Evolutionary conservation across 2,797 vertebrate species (phyloP).

Genomic region (Caiman crocodilus): DNA sequence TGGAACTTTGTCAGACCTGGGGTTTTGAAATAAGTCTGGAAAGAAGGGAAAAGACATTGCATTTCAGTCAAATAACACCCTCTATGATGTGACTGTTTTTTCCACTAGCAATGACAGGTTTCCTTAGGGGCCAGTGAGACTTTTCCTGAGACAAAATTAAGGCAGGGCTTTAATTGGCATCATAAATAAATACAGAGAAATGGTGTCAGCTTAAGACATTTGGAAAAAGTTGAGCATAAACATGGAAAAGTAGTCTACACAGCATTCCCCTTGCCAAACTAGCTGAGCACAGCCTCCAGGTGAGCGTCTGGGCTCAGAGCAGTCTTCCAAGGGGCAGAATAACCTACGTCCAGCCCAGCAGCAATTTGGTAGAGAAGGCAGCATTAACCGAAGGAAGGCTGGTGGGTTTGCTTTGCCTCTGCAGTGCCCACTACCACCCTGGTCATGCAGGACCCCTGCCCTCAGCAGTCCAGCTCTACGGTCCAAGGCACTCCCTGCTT

Average conservation of each 20-base stretch:
- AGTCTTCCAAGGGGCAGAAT: background rate
- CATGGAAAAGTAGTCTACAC: background rate
- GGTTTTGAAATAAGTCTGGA: background rate
- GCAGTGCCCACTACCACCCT: background rate
- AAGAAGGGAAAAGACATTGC: background rate
- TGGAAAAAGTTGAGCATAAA: background rate
- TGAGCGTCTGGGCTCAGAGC: background rate
- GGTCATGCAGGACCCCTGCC: background rate
- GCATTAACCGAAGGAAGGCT: background rate
- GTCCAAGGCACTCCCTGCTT: background rate
- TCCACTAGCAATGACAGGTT: background rate
- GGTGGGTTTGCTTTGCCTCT: background rate
- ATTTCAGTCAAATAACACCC: background rate
- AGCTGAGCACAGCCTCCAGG: background rate
- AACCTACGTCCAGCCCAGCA: background rate
- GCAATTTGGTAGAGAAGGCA: background rate
- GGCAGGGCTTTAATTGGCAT: background rate
- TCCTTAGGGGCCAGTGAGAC: background rate
- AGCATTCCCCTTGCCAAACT: background rate
- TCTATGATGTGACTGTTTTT: background rate
- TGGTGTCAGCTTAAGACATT: background rate
- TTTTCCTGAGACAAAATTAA: background rate
- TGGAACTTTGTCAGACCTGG: background rate
- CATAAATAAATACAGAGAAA: slow-evolving; percentile 5
- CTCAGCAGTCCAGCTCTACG: background rate